Evolutionary conservation across 2,888 invertebrate species (phyloP).

Genomic region (Andrena haemorrhoa): DNA sequence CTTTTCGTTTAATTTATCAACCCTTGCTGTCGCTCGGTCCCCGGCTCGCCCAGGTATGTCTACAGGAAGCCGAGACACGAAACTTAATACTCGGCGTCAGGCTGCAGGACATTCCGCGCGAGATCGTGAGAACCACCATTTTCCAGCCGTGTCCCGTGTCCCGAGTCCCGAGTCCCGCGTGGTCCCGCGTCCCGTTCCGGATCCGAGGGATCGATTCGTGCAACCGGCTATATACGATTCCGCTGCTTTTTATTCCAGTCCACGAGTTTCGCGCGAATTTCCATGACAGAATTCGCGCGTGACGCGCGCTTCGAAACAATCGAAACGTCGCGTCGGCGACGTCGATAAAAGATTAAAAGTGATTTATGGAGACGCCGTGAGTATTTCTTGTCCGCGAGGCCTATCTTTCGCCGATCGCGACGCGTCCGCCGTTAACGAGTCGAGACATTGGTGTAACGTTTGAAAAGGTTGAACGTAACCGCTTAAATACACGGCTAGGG

Average conservation of each 20-base stretch:
- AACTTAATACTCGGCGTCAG: constrained; percentile 53
- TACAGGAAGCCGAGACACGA: constrained; percentile 53
- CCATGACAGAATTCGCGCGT: constrained; percentile 1
- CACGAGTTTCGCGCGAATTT: too few relatives aligned
- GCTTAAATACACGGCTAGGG: too few relatives aligned
- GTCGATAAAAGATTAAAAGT: constrained; percentile 48
- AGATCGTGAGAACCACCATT: constrained; percentile 74
- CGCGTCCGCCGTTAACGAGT: constrained; percentile 4
- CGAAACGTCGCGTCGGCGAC: neutral
- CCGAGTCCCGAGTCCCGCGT: too few relatives aligned
- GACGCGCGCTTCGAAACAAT: constrained; percentile 2
- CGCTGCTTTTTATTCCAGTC: neutral
- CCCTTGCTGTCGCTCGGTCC: neutral
- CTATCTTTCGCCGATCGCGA: constrained; percentile 29
- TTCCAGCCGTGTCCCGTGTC: neutral
- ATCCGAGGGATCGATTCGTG: neutral
- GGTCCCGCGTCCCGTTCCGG: neutral
- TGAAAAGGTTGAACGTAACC: too few relatives aligned
- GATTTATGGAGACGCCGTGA: constrained; percentile 47
- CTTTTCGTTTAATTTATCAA: constrained; percentile 62
- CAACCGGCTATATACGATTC: neutral
- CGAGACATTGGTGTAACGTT: too few relatives aligned
- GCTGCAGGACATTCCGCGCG: constrained; percentile 48
- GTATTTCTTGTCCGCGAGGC: neutral
- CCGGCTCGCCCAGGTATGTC: constrained; percentile 33